phyloP scores from a whole-genome alignment of 2,888 invertebrate genomes.

The Acronicta aceris region DNA sequence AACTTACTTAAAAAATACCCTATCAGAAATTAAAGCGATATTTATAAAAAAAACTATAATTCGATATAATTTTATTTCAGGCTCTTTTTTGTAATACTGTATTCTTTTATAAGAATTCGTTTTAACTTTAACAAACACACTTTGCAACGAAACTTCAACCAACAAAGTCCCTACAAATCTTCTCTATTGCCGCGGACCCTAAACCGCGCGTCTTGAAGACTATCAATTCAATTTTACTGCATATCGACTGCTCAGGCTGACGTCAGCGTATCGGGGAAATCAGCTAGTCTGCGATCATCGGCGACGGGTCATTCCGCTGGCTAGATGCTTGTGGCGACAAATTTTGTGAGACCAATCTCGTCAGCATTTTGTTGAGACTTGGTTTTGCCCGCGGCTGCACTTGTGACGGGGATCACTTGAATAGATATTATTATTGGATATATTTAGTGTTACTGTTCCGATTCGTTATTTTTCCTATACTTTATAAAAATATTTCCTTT shows the following conservation, averaged over 20 bases:
- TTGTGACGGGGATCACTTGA: conserved; percentile 3
- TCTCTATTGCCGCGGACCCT: conserved; percentile 46
- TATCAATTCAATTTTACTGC: conserved; percentile 68
- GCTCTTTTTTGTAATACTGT: not conserved
- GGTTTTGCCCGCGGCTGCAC: conserved; percentile 38
- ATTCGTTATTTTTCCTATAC: not conserved
- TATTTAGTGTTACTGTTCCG: not conserved
- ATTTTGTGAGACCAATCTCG: conserved; percentile 49
- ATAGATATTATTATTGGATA: conserved; percentile 15
- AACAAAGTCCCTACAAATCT: conserved; percentile 47
- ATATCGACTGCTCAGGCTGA: conserved; percentile 60
- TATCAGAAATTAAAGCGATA: too few relatives aligned
- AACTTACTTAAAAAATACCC: too few relatives aligned
- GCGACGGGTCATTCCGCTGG: conserved; percentile 49
- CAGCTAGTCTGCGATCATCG: conserved; percentile 39
- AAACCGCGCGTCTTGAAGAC: conserved; percentile 49
- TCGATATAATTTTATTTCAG: not conserved
- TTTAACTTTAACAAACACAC: conserved; percentile 24
- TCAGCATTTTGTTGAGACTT: conserved; percentile 53
- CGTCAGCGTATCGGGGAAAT: conserved; percentile 57
- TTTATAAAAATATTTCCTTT: not conserved
- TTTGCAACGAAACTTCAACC: conserved; percentile 24
- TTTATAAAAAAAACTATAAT: too few relatives aligned
- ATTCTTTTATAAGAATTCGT: not conserved
- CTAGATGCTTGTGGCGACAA: conserved; percentile 52